Evolutionary conservation across 2,888 invertebrate genomes (phyloP).

Genomic region (Cephus nigrinus): DNA sequence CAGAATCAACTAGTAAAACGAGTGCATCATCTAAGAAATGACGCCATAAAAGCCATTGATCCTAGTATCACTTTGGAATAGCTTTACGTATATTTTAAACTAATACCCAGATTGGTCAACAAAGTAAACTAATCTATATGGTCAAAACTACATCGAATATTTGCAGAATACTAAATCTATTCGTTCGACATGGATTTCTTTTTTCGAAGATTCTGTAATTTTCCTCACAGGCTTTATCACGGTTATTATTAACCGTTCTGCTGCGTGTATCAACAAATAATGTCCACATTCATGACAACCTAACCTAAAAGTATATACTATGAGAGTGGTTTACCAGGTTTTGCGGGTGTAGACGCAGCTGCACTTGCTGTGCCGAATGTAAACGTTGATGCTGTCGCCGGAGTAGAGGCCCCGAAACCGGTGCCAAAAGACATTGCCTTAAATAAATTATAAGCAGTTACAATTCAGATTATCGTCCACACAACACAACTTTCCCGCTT

Average conservation of each 20-base stretch:
- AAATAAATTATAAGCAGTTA: neutral
- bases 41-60: neutral
- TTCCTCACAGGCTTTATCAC: neutral
- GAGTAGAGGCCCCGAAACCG: constrained; percentile 68
- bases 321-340: constrained; percentile 47
- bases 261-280: neutral
- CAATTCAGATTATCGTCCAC: neutral
- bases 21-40: constrained; percentile 15
- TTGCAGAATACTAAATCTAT: neutral
- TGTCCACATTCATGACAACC: constrained; percentile 15
- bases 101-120: neutral
- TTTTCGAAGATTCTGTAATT: neutral
- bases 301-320: constrained; percentile 44
- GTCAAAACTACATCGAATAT: neutral
- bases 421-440: constrained; percentile 56
- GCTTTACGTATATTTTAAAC: neutral
- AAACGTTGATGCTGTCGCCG: constrained; percentile 69
- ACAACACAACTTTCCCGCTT: neutral
- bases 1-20: constrained; percentile 26
- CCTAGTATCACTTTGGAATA: neutral
- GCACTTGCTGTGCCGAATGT: constrained; percentile 61
- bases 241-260: neutral
- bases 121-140: neutral
- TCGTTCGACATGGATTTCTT: neutral
- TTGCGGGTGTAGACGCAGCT: constrained; percentile 60